Base-by-base conservation (phyloP, 2,113 vertebrate species). In the Dryoscopus gambensis region DNA sequence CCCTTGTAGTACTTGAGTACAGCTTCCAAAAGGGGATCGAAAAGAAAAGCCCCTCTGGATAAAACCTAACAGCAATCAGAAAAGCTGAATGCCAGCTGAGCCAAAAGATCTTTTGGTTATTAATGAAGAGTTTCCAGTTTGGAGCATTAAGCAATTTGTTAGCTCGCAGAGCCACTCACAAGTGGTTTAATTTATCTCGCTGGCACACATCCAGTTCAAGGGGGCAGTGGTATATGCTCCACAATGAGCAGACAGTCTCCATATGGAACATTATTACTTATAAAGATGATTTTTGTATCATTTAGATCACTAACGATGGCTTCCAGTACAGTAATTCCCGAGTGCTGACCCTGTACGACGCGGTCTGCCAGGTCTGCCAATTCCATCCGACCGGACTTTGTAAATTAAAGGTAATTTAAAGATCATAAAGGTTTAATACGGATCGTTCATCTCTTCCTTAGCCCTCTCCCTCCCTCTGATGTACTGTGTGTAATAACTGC, bases 321-420 rank as follows among this genome's bases (percentile, higher is more conserved):
- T 97, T 97, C 59, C 98, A 98, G 90, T 98, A 98, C 97, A 99
- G 97, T 52, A 96, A 95, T 78, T 96, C 97, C 53, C 97, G 97
- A 91, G 97, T 98, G 73, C 84, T 98, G 94, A 98, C 98, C 23
- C 96, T 99, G 87, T 98, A 98, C 27, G 97, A 98, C 3, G 98
- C 97, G 5, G 93, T 98, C 46, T 98, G 98, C 96, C 98, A 99
- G 96, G 90, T 96, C 84, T 98, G 98, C 70, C 93, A 97, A 52
- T 95, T 94, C 11, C 97, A 97, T 10, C 94, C 90, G 74, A 96
- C 97, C 20, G 97, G 97, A 97, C 97, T 98, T 95, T 98, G 98
- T 97, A 98, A 98, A 98, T 98, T 98, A 98, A 99, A 98, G 98
- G 98, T 98, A 99, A 98, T 97, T 95, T 91, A 97, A 97, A 95